These are phyloP conservation scores for Huso huso DNA, from an alignment of 2,797 vertebrate genomes.

Conservation along the genomic window DNA sequence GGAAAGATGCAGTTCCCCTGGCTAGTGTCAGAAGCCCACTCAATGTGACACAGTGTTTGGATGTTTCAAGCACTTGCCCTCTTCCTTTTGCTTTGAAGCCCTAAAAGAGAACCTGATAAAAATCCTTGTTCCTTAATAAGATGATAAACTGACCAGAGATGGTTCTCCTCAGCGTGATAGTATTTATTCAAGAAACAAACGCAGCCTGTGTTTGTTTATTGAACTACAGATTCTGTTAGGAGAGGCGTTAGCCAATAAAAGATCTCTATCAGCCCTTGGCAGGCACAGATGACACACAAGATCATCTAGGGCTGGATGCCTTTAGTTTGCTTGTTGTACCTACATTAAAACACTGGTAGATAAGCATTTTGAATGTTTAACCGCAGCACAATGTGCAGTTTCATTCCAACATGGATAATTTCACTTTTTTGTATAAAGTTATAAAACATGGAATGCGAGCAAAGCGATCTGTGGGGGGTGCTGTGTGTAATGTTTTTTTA, in stretches of 20 bases:
- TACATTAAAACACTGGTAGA: no score
- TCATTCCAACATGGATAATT: no score
- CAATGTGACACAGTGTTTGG: slow-evolving; percentile 60
- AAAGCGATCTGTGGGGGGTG: no score
- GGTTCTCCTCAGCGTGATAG: slow-evolving; percentile 2
- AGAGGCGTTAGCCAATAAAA: neutral
- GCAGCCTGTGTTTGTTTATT: neutral
- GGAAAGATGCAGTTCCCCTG: slow-evolving; percentile 34
- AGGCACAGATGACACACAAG: no score
- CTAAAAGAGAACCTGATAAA: slow-evolving; percentile 60
- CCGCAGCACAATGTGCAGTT: no score
- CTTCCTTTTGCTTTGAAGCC: slow-evolving; percentile 40
- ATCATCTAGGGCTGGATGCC: no score
- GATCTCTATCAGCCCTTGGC: neutral
- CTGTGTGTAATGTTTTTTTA: no score
- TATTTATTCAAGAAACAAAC: neutral
- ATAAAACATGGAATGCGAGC: no score
- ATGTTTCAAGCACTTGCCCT: slow-evolving; percentile 38
- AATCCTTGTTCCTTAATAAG: slow-evolving; percentile 52
- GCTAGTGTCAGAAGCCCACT: slow-evolving; percentile 56
- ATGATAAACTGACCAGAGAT: slow-evolving; percentile 36
- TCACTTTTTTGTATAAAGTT: no score
- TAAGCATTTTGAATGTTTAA: no score
- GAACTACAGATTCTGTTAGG: neutral
- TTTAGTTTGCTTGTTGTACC: no score